These are phyloP conservation scores for Apistogramma diplotaenia DNA, from an alignment of 2,113 vertebrate genomes.

Conservation along the genomic window DNA sequence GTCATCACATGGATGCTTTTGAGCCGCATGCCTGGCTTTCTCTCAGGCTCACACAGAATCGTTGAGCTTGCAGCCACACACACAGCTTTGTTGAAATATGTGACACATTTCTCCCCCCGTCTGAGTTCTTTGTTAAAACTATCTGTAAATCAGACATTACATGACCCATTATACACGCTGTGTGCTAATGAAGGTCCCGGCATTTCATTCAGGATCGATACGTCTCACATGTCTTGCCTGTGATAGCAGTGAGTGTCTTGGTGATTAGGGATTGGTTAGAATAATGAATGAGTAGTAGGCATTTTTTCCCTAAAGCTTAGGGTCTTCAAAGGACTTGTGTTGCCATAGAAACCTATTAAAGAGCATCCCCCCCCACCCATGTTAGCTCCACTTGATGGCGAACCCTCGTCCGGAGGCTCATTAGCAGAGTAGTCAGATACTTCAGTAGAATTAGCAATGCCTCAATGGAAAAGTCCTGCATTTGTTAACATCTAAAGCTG, in stretches of 20 bases:
- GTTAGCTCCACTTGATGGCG: not conserved
- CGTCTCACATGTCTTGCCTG: not conserved
- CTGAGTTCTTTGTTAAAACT: not conserved
- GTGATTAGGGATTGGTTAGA: constrained; percentile 2
- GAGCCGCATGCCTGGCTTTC: constrained; percentile 43
- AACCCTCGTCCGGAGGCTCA: not conserved
- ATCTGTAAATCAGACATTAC: not conserved
- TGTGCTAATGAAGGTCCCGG: not conserved
- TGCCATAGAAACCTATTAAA: constrained; percentile 2
- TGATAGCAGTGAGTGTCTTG: not conserved
- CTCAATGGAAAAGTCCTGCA: not conserved
- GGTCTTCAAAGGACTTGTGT: not conserved
- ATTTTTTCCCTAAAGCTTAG: not conserved
- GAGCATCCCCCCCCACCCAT: not conserved
- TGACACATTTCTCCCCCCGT: not conserved
- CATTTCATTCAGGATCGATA: constrained; percentile 2
- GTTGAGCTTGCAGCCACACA: constrained; percentile 17
- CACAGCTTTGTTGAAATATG: not conserved
- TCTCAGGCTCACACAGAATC: not conserved
- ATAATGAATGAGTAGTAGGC: not conserved
- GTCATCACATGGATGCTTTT: constrained; percentile 55
- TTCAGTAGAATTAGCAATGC: not conserved
- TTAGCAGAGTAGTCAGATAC: not conserved
- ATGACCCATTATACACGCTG: not conserved
- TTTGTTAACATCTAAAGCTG: not conserved